These are phyloP conservation scores for Chlorops oryzae DNA, from an alignment of 1,140 invertebrate genomes.

Conservation along the genomic window DNA sequence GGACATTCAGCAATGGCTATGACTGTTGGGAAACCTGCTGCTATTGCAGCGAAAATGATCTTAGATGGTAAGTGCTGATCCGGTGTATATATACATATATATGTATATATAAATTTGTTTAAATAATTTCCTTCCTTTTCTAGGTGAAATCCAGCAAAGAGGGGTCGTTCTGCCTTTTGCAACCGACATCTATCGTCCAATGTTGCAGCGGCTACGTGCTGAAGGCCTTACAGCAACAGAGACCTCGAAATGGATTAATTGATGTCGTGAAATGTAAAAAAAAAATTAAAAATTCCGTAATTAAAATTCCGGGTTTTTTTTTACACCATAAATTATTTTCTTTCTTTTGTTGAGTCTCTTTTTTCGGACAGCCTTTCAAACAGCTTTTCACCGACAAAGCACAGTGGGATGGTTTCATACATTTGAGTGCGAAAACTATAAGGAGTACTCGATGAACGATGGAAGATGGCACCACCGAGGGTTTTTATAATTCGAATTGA, in stretches of 20 bases:
- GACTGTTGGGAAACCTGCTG: constrained; percentile 93
- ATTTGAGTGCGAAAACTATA: too few species aligned
- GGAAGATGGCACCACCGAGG: too few species aligned
- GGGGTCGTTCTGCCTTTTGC: constrained; percentile 88
- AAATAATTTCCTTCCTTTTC: constrained; percentile 17
- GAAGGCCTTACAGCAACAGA: constrained; percentile 82
- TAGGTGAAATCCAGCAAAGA: constrained; percentile 90
- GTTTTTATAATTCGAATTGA: too few species aligned
- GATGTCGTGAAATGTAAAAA: not conserved
- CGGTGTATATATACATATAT: constrained; percentile 49
- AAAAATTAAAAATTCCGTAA: too few species aligned
- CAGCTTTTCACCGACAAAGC: too few species aligned
- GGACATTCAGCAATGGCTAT: constrained; percentile 96
- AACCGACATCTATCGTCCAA: constrained; percentile 84
- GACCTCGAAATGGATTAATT: constrained; percentile 47
- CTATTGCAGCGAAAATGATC: constrained; percentile 96
- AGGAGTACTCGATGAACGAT: too few species aligned
- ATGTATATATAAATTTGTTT: too few species aligned
- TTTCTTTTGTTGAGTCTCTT: too few species aligned
- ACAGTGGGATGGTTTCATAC: too few species aligned
- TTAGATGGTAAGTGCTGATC: constrained; percentile 63
- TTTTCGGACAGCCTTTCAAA: too few species aligned
- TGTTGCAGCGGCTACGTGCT: constrained; percentile 72
- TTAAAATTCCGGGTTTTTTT: too few species aligned
- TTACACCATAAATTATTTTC: too few species aligned